Evolutionary conservation across 37 sponge, comb jelly and placozoan genomes (phyloP).

Genomic region (Axinella damicornis): DNA sequence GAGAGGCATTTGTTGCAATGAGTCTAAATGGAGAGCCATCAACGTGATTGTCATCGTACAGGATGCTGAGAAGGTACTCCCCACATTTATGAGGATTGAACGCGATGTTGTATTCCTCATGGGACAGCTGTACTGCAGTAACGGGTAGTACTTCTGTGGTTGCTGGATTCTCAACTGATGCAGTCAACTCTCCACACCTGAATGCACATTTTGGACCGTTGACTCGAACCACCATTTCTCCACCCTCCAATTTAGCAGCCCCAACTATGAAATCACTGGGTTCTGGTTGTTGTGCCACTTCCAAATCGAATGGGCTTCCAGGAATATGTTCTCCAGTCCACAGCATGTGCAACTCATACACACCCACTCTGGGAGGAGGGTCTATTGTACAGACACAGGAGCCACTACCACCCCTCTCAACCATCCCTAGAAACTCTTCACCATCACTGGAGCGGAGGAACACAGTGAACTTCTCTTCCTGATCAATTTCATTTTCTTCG

Average conservation of each 20-base stretch:
- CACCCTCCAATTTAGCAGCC: constrained; percentile 49
- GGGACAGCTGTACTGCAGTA: background rate
- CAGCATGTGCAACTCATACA: constrained; percentile 51
- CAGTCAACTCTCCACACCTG: constrained; percentile 6
- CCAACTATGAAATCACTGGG: constrained; percentile 56
- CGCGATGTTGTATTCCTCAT: constrained; percentile 14
- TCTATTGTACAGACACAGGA: constrained; percentile 7
- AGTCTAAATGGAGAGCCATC: constrained; percentile 80
- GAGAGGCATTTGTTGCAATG: constrained; percentile 37
- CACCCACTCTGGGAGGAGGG: constrained; percentile 53
- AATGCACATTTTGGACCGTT: constrained; percentile 61
- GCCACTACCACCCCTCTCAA: background rate
- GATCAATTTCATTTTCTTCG: constrained; percentile 26
- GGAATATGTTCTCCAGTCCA: constrained; percentile 69
- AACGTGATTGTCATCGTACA: constrained; percentile 68
- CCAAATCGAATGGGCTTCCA: constrained; percentile 74
- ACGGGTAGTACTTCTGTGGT: background rate
- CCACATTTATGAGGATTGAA: constrained; percentile 33
- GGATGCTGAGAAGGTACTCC: constrained; percentile 47
- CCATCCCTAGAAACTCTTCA: constrained; percentile 18
- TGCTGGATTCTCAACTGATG: background rate
- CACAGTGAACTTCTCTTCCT: constrained; percentile 28
- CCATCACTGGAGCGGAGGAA: constrained; percentile 20
- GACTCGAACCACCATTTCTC: constrained; percentile 62
- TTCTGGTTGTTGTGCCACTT: constrained; percentile 44